Base-by-base conservation (phyloP, 2,797 vertebrate genomes). In the Natrix natrix region DNA sequence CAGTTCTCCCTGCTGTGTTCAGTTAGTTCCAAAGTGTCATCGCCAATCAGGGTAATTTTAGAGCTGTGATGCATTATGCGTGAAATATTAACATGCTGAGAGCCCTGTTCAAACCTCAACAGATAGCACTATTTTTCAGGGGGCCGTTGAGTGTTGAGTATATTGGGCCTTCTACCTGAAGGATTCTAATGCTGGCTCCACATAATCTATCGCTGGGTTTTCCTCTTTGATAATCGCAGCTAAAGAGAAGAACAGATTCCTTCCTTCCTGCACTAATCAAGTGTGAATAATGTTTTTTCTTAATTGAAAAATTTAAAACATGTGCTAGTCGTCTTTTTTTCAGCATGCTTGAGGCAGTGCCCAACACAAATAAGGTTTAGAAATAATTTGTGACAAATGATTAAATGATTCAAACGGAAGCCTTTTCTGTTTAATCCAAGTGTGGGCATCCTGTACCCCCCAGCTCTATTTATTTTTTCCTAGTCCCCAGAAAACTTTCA, bases 1-100 rank as follows among this genome's bases (percentile, higher is more conserved):
- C 95, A 96, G 94, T 28, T 4, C 74, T 32, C 92, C 94, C 94
- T 69, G 93, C 93, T 96, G 93, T 92, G 96, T 91, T 91, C 87
- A 57, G 89, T 93, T 94, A 92, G 20, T 56, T 92, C 89, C 96
- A 91, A 89, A n/a, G 94, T 96, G 92, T 96, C 96, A 95, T 96
- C 93, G 56, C 88, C 94, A 91, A 88, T 55, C 63, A 91, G 90
- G 86, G 74, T 66, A 94, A 96, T 94, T 95, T 92, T 93, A 95
- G 88, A 69, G 61, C 0, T 5, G 14, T 92, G 94, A 60, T 61
- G 59, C 37, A 37, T 92, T 95, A 94, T 88, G 24, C 92, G 90
- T 59, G 24, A 86, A 92, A 92, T 94, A 94, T 94, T 94, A 94
- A 94, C 95, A 63, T 93, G 94, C 90, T 78, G 83, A 56, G 60